Evolutionary conservation across 1,140 invertebrate genomes (phyloP).

Genomic region (Drosophila saltans): DNA sequence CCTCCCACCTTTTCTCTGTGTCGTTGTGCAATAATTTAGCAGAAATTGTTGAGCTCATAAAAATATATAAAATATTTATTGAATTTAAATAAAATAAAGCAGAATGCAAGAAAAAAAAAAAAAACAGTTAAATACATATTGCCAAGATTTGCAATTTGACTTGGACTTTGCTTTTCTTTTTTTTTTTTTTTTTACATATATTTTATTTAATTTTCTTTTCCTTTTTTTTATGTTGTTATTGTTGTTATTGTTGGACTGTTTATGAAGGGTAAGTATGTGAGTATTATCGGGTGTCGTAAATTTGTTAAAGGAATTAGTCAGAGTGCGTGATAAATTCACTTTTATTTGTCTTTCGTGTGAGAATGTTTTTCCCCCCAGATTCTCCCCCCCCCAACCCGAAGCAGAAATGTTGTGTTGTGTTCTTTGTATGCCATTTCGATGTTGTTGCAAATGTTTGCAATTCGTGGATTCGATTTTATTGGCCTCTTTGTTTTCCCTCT

Average conservation of each 20-base stretch:
- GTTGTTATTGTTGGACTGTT: conserved; percentile 10
- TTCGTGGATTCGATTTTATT: conserved; percentile 2
- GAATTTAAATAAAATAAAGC: conserved; percentile 60
- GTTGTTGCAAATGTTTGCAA: conserved; percentile 27
- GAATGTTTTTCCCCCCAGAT: conserved; percentile 53
- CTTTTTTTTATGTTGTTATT: conserved; percentile 22
- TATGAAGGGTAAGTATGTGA: conserved; percentile 10
- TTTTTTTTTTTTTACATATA: conserved; percentile 31
- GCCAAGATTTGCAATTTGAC: conserved; percentile 27
- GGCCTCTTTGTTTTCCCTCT: conserved; percentile 32
- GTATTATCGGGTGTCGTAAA: conserved; percentile 73
- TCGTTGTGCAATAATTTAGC: conserved; percentile 65
- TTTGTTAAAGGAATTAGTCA: conserved; percentile 65
- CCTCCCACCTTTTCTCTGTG: background rate
- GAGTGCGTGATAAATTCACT: conserved; percentile 76
- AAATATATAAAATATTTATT: conserved; percentile 73
- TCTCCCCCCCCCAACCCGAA: background rate
- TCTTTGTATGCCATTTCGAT: conserved; percentile 56
- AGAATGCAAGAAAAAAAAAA: conserved; percentile 27
- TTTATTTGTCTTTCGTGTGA: conserved; percentile 79
- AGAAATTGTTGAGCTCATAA: conserved; percentile 58
- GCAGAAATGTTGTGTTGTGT: conserved; percentile 50
- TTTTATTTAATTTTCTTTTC: conserved; percentile 12
- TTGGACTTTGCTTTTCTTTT: conserved; percentile 34
- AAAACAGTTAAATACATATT: conserved; percentile 46